A percentile compares a stretch with the other conserved stretches of the same genome.
Evolutionary conservation across 2,888 invertebrate species (phyloP).

Genomic region (Erynnis tages): DNA sequence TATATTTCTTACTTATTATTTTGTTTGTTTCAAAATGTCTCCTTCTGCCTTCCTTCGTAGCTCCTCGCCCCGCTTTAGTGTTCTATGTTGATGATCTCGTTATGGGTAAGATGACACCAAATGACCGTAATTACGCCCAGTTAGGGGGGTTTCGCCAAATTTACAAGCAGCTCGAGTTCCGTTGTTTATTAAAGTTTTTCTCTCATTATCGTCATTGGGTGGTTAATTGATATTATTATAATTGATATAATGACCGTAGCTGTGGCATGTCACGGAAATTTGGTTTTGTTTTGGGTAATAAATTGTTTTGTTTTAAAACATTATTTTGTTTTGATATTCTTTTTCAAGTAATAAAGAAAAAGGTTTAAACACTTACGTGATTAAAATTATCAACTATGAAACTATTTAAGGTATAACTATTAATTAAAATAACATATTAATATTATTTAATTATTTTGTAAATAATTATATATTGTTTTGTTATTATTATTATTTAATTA

Average conservation of each 20-base stretch:
- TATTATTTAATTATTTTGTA: too few species aligned
- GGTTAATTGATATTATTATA: conserved; percentile 24
- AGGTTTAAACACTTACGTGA: too few species aligned
- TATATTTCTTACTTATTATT: neutral
- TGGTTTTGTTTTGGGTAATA: neutral
- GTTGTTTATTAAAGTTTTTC: conserved; percentile 74
- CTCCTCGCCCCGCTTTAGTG: conserved; percentile 6
- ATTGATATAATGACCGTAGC: neutral
- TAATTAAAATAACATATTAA: too few species aligned
- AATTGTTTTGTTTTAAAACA: too few species aligned
- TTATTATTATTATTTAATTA: too few species aligned
- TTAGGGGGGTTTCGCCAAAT: conserved; percentile 52
- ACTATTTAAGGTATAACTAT: too few species aligned
- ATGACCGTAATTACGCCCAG: conserved; percentile 73
- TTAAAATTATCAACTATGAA: too few species aligned
- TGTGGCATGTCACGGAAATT: too few species aligned
- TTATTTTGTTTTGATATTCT: too few species aligned
- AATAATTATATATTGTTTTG: too few species aligned
- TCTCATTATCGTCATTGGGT: conserved; percentile 53
- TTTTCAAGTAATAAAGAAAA: too few species aligned
- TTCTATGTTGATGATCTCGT: conserved; percentile 45
- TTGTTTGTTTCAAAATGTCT: neutral
- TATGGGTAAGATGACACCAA: conserved; percentile 76
- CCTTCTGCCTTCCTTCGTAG: conserved; percentile 13
- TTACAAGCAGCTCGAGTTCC: conserved; percentile 58